Evolutionary conservation across 2,113 vertebrate genomes (phyloP), one percentile per base, ranked within the genome.

Genomic region (Myocastor coypus): DNA sequence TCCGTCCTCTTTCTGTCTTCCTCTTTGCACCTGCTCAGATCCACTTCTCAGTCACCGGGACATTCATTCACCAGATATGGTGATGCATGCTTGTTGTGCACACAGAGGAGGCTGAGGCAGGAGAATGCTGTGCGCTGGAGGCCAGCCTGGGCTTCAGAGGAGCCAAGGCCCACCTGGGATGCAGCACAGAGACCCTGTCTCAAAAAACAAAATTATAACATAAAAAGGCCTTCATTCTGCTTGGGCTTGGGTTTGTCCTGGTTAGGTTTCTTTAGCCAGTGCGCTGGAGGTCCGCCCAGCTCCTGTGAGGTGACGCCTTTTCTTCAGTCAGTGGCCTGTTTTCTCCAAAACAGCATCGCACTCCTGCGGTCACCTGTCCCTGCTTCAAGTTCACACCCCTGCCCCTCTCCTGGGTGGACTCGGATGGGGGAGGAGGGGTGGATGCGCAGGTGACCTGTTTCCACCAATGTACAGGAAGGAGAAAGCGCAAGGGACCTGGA

Each of bases 1-100:
- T 95, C 96, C 91, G 96, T 97, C 13, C 13, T 13, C 90, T 94
- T 87, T 73, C 85, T 91, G 14, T 78, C 77, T 97, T 86, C 89
- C 80, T 55, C 52, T 89, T 34, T 90, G 83, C 73, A 64, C 28
- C 32, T 81, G 30, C 92, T 96, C 63, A 96, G 93, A 95, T 69
- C 28, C 37, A 90, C 83, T 92, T 34, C 9, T 89, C 50, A 40
- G 93, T 95, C 95, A 81, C 82, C 96, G 64, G 57, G 5, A 13
- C 28, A 87, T 92, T 95, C 59, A 87, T 94, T 97, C 16, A 12
- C 40, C 40, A 46, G 40, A 42, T 14, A 1, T 14, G 40, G 40
- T 40, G 71, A 1, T 0, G 11, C 37, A 28, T 0, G 8, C 24
- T 9, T 22, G 11, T 40, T 2, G 24, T 73, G 9, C 10, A 26